These are phyloP conservation scores for Rhabdomys dilectus DNA, from an alignment of 2,113 vertebrate genomes.

Conservation along the genomic window DNA sequence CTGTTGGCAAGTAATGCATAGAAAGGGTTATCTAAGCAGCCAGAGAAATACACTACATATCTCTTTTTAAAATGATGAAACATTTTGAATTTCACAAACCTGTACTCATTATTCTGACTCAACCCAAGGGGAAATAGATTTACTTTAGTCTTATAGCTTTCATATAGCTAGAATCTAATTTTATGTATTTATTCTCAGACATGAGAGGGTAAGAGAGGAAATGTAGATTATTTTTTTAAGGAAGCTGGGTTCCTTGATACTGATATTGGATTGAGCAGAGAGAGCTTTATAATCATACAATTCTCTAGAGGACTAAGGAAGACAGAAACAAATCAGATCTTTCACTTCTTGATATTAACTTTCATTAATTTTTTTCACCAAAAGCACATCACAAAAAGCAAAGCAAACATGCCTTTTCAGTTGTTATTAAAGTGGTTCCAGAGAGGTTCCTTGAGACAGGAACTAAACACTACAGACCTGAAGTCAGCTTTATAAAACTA, in stretches of 20 bases:
- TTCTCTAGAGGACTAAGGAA: constrained; percentile 41
- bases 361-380: constrained; percentile 61
- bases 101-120: constrained; percentile 37
- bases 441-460: neutral
- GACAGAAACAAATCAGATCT: constrained; percentile 70
- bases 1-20: constrained; percentile 38
- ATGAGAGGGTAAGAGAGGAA: constrained; percentile 67
- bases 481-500: neutral
- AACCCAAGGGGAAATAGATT: neutral
- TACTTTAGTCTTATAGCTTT: constrained; percentile 54
- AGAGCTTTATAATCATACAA: constrained; percentile 61
- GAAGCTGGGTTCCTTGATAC: constrained; percentile 28
- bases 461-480: constrained; percentile 64
- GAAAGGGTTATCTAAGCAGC: constrained; percentile 57
- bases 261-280: constrained; percentile 40
- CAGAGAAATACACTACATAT: constrained; percentile 10
- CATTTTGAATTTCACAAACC: constrained; percentile 57
- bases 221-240: constrained; percentile 34
- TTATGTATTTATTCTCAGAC: constrained; percentile 60
- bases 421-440: constrained; percentile 59
- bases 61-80: constrained; percentile 46
- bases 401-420: constrained; percentile 66
- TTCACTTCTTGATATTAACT: neutral
- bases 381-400: constrained; percentile 59
- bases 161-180: constrained; percentile 60